Evolutionary conservation across 2,113 vertebrate genomes (phyloP), one percentile per base, ranked within the genome.

Genomic region (Epinephelus fuscoguttatus): DNA sequence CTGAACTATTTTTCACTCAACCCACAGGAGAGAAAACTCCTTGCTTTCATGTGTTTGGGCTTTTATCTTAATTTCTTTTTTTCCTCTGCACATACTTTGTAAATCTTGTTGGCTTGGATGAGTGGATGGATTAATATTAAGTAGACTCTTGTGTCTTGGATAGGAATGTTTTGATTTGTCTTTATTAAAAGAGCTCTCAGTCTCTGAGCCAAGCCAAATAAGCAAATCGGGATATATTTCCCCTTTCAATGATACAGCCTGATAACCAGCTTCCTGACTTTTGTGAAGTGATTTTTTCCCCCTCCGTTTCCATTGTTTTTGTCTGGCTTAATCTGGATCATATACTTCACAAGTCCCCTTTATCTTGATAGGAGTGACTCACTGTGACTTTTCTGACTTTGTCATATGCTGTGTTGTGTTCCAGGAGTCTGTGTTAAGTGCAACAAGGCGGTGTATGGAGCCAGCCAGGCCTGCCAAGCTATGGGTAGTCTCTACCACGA

Each of bases 401-500:
- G 15, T 79, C 50, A 53, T 68, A 17, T 67, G 25, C 61, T 84
- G 67, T 82, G 27, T 69, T 88, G 23, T 75, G 79, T 94, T 92
- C 12, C 89, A 99, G 97, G 97, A 80, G 92, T 94, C 79, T 99
- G 98, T 0, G 96, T 98, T 84, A 98, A 98, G 83, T 99, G 98
- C 94, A 98, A 84, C 94, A 97, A 97, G 89, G 96, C 96, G 0
- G 98, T 99, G 59, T 97, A 97, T 30, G 98, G 98, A 90, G 96
- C 97, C 12, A 96, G 92, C 90, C 97, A 98, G 92, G 98, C 98
- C 64, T 99, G 98, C 88, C 98, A 99, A 88, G 98, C 98, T 45
- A 99, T 99, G 98, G 98, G 98, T 0, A 98, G 95, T 93, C 96
- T 99, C 74, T 99, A 99, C 94, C 98, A 99, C 0, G 97, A 99